These are phyloP conservation scores for Helogale parvula DNA, from an alignment of 2,113 vertebrate genomes.

Conservation along the genomic window DNA sequence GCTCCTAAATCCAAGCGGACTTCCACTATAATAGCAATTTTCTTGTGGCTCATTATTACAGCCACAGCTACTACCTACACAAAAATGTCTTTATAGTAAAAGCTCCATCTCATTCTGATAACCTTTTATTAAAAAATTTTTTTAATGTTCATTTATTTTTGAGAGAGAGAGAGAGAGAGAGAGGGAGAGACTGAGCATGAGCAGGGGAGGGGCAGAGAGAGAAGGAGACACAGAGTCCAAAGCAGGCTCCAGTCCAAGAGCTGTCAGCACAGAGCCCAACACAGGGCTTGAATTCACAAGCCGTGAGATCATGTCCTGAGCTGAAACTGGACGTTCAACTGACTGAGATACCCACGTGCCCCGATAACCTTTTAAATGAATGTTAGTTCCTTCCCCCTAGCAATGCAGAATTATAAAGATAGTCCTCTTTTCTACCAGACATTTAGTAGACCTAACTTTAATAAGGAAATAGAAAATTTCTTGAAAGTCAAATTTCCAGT, in stretches of 20 bases:
- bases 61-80: neutral
- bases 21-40: neutral
- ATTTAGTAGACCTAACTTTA: neutral
- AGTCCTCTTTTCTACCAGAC: neutral
- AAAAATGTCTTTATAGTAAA: neutral
- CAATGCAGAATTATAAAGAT: neutral
- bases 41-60: neutral
- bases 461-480: conserved; percentile 13
- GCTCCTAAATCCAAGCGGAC: neutral
- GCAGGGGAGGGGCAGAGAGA: too few relatives aligned
- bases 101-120: neutral
- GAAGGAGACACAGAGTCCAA: too few relatives aligned
- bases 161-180: too few relatives aligned
- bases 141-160: too few relatives aligned
- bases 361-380: neutral
- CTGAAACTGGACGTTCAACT: too few relatives aligned
- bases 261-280: too few relatives aligned
- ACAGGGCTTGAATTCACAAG: too few relatives aligned
- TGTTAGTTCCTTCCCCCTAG: neutral
- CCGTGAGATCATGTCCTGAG: too few relatives aligned
- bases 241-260: too few relatives aligned
- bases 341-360: too few relatives aligned
- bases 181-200: too few relatives aligned
- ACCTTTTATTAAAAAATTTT: too few relatives aligned
- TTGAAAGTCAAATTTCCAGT: neutral